Evolutionary conservation across 1,140 invertebrate species (phyloP).

Genomic region (Neodiprion virginianus): DNA sequence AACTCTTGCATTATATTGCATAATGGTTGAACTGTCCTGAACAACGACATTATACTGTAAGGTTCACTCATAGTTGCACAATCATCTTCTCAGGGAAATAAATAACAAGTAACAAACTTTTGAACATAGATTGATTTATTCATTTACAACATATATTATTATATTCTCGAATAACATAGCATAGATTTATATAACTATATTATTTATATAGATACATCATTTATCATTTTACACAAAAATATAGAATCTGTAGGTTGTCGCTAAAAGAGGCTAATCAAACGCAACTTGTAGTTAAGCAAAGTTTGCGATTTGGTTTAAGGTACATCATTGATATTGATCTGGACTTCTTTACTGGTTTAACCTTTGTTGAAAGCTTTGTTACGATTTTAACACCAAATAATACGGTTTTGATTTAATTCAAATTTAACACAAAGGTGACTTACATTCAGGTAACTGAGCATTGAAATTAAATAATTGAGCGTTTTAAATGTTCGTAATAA

Average conservation of each 20-base stretch:
- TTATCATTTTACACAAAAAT: conserved; percentile 58
- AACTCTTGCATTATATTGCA: too few relatives aligned
- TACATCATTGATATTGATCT: conserved; percentile 20
- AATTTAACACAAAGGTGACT: background rate
- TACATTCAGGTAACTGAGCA: background rate
- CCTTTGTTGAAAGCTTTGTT: background rate
- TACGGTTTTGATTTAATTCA: background rate
- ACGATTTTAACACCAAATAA: background rate
- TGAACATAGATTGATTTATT: conserved; percentile 61
- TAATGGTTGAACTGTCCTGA: too few relatives aligned
- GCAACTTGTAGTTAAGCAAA: conserved; percentile 28
- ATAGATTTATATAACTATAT: conserved; percentile 43
- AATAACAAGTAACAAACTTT: conserved; percentile 23
- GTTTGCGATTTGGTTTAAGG: conserved; percentile 11
- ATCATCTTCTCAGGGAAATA: background rate
- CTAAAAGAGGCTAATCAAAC: conserved; percentile 48
- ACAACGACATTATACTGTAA: too few relatives aligned
- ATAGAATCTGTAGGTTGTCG: conserved; percentile 55
- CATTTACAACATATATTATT: conserved; percentile 59
- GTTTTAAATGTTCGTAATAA: too few relatives aligned
- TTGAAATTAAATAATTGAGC: background rate
- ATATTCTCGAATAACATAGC: conserved; percentile 55
- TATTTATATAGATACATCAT: conserved; percentile 37
- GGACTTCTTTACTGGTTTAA: background rate
- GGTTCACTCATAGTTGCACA: background rate